A percentile compares a stretch with the other conserved stretches of the same genome.
phyloP scores from a whole-genome alignment of 2,113 vertebrate species.

The Tyrannus savana region DNA sequence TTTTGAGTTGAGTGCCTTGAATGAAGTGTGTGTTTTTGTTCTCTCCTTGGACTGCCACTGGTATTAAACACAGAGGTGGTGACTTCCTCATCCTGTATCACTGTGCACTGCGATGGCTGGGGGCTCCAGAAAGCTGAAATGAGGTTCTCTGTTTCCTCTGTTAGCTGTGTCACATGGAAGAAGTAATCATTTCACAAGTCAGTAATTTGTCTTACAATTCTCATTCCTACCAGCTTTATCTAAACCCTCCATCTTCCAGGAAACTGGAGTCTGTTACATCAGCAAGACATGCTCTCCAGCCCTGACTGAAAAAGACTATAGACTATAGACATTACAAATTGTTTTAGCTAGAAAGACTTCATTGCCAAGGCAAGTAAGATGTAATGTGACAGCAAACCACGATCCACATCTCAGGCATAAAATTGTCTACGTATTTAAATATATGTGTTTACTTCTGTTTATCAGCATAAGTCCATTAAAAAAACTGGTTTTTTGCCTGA shows the following conservation, averaged over 20 bases:
- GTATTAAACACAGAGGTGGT: fast-evolving
- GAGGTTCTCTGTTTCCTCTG: background rate
- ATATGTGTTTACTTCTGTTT: background rate
- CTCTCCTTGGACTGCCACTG: background rate
- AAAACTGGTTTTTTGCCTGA: background rate
- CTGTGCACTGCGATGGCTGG: background rate
- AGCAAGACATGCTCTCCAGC: background rate
- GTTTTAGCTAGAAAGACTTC: background rate
- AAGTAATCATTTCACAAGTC: background rate
- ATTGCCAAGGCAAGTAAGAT: background rate
- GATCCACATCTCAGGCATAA: fast-evolving
- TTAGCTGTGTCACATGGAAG: background rate
- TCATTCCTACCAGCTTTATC: background rate
- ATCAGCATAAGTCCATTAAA: background rate
- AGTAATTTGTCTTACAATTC: background rate
- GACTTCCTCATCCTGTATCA: background rate
- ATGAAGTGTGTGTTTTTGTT: background rate
- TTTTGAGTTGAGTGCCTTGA: background rate
- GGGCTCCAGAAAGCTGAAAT: background rate
- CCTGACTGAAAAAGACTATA: background rate
- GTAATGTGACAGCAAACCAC: background rate
- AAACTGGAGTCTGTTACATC: background rate
- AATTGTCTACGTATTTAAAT: background rate
- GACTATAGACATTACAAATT: background rate
- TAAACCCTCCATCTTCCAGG: background rate